These are phyloP conservation scores for Pachyramphus minor DNA, from an alignment of 2,113 vertebrate species.

Conservation along the genomic window DNA sequence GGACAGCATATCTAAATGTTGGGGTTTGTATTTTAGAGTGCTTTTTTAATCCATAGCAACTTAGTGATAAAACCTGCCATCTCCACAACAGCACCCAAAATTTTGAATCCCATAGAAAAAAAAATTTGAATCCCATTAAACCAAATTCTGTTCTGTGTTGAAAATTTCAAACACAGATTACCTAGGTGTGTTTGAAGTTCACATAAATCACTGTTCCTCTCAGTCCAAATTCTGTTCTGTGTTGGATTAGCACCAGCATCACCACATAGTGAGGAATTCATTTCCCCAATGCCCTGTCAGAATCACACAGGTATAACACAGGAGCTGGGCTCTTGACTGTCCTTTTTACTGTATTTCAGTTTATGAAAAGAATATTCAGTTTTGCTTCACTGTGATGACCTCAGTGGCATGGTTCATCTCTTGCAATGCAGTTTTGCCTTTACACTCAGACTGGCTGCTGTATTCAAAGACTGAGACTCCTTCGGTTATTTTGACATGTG, in stretches of 20 bases:
- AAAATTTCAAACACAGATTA: background rate
- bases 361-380: background rate
- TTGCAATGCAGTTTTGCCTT: background rate
- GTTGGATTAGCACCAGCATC: accelerated
- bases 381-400: background rate
- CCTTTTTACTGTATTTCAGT: background rate
- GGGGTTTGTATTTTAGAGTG: background rate
- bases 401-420: background rate
- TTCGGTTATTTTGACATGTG: background rate
- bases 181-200: background rate
- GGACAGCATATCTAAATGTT: background rate
- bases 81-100: background rate
- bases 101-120: background rate
- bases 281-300: background rate
- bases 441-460: background rate
- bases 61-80: background rate
- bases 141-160: too few relatives aligned
- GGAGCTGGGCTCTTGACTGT: background rate
- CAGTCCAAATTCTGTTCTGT: background rate
- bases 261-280: background rate
- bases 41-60: background rate
- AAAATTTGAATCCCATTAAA: background rate
- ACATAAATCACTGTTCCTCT: background rate
- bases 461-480: background rate
- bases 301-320: background rate